phyloP scores from a whole-genome alignment of 2,113 vertebrate species.

The Ciconia stormi region DNA sequence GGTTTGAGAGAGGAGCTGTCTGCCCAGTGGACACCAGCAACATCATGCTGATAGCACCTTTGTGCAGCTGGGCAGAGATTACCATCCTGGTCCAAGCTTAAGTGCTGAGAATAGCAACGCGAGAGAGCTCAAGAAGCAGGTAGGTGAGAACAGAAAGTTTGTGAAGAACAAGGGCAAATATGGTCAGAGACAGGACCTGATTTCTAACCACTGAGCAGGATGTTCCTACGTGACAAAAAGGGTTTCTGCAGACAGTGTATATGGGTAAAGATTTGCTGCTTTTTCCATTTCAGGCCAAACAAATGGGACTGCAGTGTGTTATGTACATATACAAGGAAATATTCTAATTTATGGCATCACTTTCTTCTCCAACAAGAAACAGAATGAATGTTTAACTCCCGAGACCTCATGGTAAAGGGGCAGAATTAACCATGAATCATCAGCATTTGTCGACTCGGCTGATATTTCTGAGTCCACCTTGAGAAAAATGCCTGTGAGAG shows the following conservation, averaged over 20 bases:
- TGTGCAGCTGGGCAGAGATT: background rate
- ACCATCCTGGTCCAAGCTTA: background rate
- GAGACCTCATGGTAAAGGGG: background rate
- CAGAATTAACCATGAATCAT: constrained; percentile 43
- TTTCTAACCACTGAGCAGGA: background rate
- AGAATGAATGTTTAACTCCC: constrained; percentile 16
- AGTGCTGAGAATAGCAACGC: background rate
- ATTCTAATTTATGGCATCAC: constrained; percentile 11
- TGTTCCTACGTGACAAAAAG: background rate
- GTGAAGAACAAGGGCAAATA: background rate
- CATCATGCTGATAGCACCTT: background rate
- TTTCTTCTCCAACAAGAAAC: constrained; percentile 14
- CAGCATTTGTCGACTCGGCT: constrained; percentile 9
- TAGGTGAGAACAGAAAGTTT: background rate
- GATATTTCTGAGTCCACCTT: constrained; percentile 19
- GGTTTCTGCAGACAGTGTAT: background rate
- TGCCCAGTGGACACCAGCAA: background rate
- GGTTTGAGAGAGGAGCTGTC: background rate
- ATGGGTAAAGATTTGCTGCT: background rate
- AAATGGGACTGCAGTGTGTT: background rate
- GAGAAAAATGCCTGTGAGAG: constrained; percentile 34
- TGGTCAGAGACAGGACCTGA: background rate
- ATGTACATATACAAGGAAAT: constrained; percentile 9
- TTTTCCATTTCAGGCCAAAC: background rate
- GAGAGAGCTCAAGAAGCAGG: background rate